phyloP scores from a whole-genome alignment of 2,113 vertebrate genomes.

The Equus quagga region DNA sequence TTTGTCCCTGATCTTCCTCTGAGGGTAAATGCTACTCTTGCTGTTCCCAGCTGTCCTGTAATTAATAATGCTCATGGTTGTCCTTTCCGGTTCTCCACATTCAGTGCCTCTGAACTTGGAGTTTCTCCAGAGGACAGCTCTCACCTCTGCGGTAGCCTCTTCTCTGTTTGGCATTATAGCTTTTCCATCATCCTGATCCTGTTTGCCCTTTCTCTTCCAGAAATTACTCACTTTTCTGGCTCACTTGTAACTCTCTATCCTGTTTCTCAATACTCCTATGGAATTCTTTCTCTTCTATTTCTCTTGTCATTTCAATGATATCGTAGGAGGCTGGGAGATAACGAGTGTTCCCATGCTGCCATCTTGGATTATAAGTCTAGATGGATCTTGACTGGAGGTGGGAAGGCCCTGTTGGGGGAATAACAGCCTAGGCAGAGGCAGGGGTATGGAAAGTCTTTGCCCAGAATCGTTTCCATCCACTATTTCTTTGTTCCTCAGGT shows the following conservation, averaged over 20 bases:
- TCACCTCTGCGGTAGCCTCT: background rate
- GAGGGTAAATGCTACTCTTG: background rate
- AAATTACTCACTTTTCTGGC: background rate
- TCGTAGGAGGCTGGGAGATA: background rate
- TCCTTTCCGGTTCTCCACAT: background rate
- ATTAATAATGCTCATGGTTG: background rate
- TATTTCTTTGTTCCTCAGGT: constrained; percentile 87
- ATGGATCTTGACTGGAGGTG: background rate
- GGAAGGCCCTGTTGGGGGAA: background rate
- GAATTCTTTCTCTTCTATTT: background rate
- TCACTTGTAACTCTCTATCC: background rate
- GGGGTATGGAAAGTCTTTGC: background rate
- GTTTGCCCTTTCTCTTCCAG: background rate
- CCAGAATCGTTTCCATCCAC: background rate
- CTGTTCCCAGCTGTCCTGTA: constrained; percentile 23
- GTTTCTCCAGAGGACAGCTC: constrained; percentile 10
- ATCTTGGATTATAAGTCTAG: background rate
- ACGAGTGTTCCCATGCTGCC: rapidly evolving
- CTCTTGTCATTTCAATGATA: background rate
- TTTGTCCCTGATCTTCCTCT: constrained; percentile 5
- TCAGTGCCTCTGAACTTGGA: background rate
- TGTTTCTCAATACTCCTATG: background rate
- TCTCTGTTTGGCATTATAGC: background rate
- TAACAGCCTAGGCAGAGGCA: background rate
- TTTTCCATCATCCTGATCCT: background rate